Evolutionary conservation across 2,888 invertebrate genomes (phyloP).

Genomic region (Dryocosmus kuriphilus): DNA sequence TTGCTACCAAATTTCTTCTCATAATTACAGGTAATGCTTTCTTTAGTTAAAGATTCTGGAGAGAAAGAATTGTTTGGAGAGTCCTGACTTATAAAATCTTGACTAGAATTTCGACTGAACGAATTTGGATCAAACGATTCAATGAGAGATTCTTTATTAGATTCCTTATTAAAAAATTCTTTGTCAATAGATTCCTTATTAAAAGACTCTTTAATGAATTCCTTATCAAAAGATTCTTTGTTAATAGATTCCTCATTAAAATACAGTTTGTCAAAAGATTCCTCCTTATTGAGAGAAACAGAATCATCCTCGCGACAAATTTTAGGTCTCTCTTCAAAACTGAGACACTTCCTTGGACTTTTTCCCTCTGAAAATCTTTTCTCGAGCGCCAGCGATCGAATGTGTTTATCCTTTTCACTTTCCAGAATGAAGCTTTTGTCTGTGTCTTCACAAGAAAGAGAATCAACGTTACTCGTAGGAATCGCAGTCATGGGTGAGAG

Average conservation of each 20-base stretch:
- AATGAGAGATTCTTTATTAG: too few species aligned
- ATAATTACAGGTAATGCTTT: neutral
- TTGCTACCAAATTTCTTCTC: neutral
- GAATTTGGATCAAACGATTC: too few species aligned
- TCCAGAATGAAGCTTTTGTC: conserved; percentile 1
- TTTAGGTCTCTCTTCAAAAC: neutral
- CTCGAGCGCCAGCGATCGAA: conserved; percentile 24
- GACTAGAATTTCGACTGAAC: too few species aligned
- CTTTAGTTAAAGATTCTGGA: neutral
- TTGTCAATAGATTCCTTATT: neutral
- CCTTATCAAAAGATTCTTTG: neutral
- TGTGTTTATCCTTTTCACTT: neutral
- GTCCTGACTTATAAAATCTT: neutral
- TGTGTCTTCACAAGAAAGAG: neutral
- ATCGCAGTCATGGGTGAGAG: conserved; percentile 29
- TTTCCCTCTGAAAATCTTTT: neutral
- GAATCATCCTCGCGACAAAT: neutral
- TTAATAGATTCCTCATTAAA: neutral
- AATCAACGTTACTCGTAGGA: neutral
- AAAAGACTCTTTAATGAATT: neutral
- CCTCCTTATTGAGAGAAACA: neutral
- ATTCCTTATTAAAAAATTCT: neutral
- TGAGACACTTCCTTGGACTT: neutral
- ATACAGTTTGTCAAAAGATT: neutral
- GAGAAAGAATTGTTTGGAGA: neutral